Percentiles rank a stretch among this genome's conserved stretches.
phyloP scores from a whole-genome alignment of 2,797 vertebrate genomes.

The Pachyuromys duprasi region DNA sequence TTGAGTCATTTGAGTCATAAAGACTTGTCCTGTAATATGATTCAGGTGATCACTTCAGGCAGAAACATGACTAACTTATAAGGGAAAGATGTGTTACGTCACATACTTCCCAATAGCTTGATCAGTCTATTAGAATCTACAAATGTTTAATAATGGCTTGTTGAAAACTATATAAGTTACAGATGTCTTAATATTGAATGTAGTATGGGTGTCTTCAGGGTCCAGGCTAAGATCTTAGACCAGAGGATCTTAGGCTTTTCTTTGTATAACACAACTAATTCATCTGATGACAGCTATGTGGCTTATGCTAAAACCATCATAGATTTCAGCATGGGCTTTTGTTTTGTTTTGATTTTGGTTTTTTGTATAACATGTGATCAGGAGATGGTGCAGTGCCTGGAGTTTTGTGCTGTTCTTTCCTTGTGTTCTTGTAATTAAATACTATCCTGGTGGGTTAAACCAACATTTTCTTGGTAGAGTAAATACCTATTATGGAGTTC shows the following conservation, averaged over 20 bases:
- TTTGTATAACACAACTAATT: neutral
- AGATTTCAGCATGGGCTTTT: neutral
- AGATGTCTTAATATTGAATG: slow-evolving; percentile 1
- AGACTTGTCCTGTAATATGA: neutral
- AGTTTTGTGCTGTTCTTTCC: slow-evolving; percentile 20
- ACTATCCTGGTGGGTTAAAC: neutral
- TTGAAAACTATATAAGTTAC: slow-evolving; percentile 43
- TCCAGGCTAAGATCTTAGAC: neutral
- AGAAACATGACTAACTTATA: slow-evolving; percentile 41
- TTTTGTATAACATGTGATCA: neutral
- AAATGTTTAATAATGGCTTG: neutral
- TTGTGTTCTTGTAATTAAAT: slow-evolving; percentile 4
- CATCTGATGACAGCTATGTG: neutral
- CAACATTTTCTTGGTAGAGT: neutral
- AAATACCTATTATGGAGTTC: slow-evolving; percentile 42
- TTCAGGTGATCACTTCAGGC: neutral
- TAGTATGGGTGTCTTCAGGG: neutral
- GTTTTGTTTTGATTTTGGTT: too few species aligned
- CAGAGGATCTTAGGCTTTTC: neutral
- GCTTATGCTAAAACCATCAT: neutral
- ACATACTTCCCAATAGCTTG: slow-evolving; percentile 5
- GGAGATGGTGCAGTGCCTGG: neutral
- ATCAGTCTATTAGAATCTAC: neutral
- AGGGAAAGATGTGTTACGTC: neutral
- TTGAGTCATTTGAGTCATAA: slow-evolving; percentile 36